Evolutionary conservation across 1,140 invertebrate species (phyloP), one percentile per base, ranked within the genome.

Genomic region (Lerema accius): DNA sequence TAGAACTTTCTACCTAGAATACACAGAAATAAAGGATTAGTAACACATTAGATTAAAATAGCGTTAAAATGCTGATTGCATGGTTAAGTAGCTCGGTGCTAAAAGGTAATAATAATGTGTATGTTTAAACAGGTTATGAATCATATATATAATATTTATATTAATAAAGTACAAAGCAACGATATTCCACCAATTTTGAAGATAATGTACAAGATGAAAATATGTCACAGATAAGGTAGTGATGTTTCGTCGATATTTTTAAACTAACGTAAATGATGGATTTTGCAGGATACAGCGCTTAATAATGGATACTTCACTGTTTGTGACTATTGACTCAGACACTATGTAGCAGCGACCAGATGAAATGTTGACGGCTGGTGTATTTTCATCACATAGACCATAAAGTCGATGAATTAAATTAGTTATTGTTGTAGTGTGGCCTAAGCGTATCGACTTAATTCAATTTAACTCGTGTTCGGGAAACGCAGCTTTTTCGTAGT

Each of bases 1-100:
- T 32, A 32, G 4, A 3, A 7, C 4, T 1, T 32, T 46, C 7
- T 23, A 46, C 43, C 43, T 46, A 46, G 43, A 46, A 46, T 46
- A 46, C 43, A 46, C 17, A 46, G 17, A 46, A 46, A 23, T 23
- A 46, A 23, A 2, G 17, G 43, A 46, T 46, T 46, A 46, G 43
- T 46, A 46, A 46, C 43, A 46, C 43, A 46, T 46, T 15, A 46
- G 10, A 46, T 23, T 23, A 23, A 11, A 46, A 23, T 23, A 32
- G 6, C 28, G 28, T 32, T 32, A 7, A 32, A 32, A 9, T 3
- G 28, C 28, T 32, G 6, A 1, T 9, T 32, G 1, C 9, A 32
- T 32, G 28, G 28, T 32, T 32, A 32, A 5, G 9, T 32, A 32
- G 28, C 28, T 32, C 28, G 7, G 28, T 32, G 28, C 28, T 32